These are phyloP conservation scores for Actinernus sp. DNA, from an alignment of 92 coral and sea anemone species.

Conservation along the genomic window DNA sequence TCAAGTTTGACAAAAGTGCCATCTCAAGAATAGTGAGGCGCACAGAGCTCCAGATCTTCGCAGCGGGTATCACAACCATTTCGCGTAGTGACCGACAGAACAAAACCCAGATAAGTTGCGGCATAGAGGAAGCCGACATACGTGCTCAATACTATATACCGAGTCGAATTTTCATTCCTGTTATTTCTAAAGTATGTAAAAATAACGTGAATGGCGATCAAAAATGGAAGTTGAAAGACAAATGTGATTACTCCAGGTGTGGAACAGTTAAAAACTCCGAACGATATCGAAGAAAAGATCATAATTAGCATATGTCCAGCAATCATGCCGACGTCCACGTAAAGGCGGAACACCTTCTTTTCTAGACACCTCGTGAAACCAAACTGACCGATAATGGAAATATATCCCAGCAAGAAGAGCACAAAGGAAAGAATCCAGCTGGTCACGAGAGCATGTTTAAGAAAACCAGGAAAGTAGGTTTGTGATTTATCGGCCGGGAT, in stretches of 20 bases:
- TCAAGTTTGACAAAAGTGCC: constrained; percentile 52
- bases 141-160: no score
- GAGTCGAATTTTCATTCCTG: no score
- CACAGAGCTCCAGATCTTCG: constrained; percentile 65
- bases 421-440: constrained; percentile 59
- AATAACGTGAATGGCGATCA: constrained; percentile 40
- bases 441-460: constrained; percentile 22
- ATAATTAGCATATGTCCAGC: constrained; percentile 22
- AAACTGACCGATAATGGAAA: constrained; percentile 42
- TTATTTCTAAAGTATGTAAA: constrained; percentile 64
- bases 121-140: no score
- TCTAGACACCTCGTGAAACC: constrained; percentile 7
- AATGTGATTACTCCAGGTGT: constrained; percentile 47
- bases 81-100: no score
- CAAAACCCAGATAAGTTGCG: no score
- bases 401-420: constrained; percentile 43
- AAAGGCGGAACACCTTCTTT: background rate
- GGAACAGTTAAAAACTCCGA: constrained; percentile 26
- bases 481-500: background rate
- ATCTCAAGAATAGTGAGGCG: constrained; percentile 52
- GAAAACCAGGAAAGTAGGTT: constrained; percentile 30
- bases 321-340: constrained; percentile 2
- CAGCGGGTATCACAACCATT: background rate
- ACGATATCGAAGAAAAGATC: constrained; percentile 52
- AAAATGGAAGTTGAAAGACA: constrained; percentile 56